These are phyloP conservation scores for Hiodon alosoides DNA, from an alignment of 2,113 vertebrate genomes.

Conservation along the genomic window DNA sequence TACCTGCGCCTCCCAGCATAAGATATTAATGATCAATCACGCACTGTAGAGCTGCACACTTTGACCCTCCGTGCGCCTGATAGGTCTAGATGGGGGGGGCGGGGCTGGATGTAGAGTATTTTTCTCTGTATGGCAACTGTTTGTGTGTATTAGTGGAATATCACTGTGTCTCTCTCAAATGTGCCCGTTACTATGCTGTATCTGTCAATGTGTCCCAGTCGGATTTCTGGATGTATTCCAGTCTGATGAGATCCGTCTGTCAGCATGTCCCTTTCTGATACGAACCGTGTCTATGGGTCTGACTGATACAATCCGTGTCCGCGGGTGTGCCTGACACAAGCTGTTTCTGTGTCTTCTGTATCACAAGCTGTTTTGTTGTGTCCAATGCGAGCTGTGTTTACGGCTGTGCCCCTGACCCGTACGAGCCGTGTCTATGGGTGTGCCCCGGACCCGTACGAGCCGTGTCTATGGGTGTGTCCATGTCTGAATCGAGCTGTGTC, in stretches of 20 bases:
- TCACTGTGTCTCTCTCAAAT: too few species aligned
- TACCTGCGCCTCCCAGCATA: neutral
- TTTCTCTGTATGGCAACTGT: too few species aligned
- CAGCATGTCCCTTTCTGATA: slow-evolving; percentile 10
- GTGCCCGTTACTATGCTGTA: too few species aligned
- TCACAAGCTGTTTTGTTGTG: too few species aligned
- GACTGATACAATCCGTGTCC: slow-evolving; percentile 7
- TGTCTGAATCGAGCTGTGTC: neutral
- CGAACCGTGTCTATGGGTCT: neutral
- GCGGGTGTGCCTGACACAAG: neutral
- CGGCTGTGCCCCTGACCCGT: neutral
- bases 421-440: neutral
- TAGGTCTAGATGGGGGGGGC: neutral
- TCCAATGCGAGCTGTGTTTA: neutral
- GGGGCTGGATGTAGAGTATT: too few species aligned
- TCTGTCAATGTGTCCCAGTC: too few species aligned
- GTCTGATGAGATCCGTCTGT: too few species aligned
- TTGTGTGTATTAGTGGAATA: too few species aligned
- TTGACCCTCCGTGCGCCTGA: neutral
- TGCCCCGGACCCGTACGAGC: neutral
- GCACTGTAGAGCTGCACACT: neutral
- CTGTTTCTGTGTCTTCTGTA: neutral
- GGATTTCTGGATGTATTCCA: too few species aligned
- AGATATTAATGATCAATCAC: slow-evolving; percentile 10
- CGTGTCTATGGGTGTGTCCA: neutral